A percentile compares a stretch with the other conserved stretches of the same genome.
phyloP scores from a whole-genome alignment of 37 sponge, comb jelly and placozoan genomes.

The Amphimedon queenslandica region DNA sequence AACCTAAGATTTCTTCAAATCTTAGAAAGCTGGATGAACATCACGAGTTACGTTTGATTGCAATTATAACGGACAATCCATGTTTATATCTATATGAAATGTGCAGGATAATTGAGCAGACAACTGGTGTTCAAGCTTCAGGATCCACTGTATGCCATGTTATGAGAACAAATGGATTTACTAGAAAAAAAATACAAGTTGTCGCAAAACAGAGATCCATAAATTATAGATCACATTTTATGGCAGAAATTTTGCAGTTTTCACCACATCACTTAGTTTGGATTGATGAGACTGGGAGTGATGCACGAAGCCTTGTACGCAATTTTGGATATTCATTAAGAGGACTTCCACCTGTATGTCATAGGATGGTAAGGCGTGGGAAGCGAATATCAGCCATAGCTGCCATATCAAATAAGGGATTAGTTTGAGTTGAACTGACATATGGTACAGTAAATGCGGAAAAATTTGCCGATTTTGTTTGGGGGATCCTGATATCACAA shows the following conservation, averaged over 20 bases:
- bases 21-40: slow-evolving; percentile 17
- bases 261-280: slow-evolving; percentile 16
- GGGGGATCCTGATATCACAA: no score
- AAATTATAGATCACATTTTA: slow-evolving; percentile 25
- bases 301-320: slow-evolving; percentile 10
- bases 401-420: slow-evolving; percentile 17
- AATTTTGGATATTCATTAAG: slow-evolving; percentile 29
- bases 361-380: slow-evolving; percentile 5
- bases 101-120: slow-evolving; percentile 6
- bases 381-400: slow-evolving; percentile 20
- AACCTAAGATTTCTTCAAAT: not conserved
- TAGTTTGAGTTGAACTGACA: slow-evolving; percentile 5
- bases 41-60: slow-evolving; percentile 40
- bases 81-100: slow-evolving; percentile 37
- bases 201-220: slow-evolving; percentile 31
- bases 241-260: slow-evolving; percentile 18
- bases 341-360: slow-evolving; percentile 24
- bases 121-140: slow-evolving; percentile 21
- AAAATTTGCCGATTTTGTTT: no score
- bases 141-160: slow-evolving; percentile 32
- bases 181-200: slow-evolving; percentile 26
- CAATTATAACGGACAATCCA: slow-evolving; percentile 27
- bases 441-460: slow-evolving; percentile 15
- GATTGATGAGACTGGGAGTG: slow-evolving; percentile 57
- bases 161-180: slow-evolving; percentile 17